Percentiles rank a stretch among this genome's conserved stretches.
Evolutionary conservation across 2,797 vertebrate species (phyloP).

Genomic region (Ispidina picta): DNA sequence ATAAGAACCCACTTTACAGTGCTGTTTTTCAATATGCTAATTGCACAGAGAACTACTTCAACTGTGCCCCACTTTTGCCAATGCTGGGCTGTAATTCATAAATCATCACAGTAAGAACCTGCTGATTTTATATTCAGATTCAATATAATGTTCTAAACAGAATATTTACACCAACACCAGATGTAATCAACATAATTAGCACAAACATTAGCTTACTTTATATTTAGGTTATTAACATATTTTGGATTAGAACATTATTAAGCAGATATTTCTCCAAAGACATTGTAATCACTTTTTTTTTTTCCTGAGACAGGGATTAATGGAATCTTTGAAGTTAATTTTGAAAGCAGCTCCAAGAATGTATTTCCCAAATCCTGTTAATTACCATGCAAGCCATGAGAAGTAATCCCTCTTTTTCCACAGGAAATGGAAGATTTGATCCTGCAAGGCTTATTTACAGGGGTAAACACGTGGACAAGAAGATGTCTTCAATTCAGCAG

Average conservation of each 20-base stretch:
- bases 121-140: conserved; percentile 54
- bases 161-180: conserved; percentile 56
- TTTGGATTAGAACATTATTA: conserved; percentile 59
- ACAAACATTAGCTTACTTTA: conserved; percentile 40
- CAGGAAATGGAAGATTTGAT: conserved; percentile 25
- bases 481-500: conserved; percentile 1
- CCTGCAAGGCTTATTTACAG: conserved; percentile 24
- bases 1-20: neutral
- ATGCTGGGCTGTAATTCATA: conserved; percentile 15
- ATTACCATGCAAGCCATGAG: conserved; percentile 50
- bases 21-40: neutral
- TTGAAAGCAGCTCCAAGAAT: conserved; percentile 56
- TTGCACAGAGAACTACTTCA: neutral
- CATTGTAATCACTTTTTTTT: conserved; percentile 46
- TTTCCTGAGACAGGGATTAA: conserved; percentile 47
- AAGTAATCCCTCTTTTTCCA: conserved; percentile 20
- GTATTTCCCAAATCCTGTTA: conserved; percentile 60
- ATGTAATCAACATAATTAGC: conserved; percentile 38
- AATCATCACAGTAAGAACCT: conserved; percentile 18
- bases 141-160: conserved; percentile 3
- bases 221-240: conserved; percentile 54
- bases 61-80: conserved; percentile 15
- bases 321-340: conserved; percentile 66
- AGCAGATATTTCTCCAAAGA: conserved; percentile 41
- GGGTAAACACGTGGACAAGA: neutral